These are phyloP conservation scores for Nesospiza acunhae DNA, from an alignment of 2,113 vertebrate genomes.

Conservation along the genomic window DNA sequence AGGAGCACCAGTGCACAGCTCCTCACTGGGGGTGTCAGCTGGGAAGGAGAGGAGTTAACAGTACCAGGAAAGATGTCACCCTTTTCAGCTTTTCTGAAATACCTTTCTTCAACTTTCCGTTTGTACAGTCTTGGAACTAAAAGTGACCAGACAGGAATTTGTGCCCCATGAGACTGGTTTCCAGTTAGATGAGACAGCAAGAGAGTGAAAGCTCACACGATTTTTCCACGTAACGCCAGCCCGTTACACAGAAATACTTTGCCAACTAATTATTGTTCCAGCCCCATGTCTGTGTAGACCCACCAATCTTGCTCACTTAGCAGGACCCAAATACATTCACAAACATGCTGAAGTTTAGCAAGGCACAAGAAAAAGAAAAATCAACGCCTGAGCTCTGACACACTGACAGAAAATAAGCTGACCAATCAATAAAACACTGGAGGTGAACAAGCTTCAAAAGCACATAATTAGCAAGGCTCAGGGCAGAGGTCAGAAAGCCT, in stretches of 20 bases:
- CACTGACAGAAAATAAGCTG: not conserved
- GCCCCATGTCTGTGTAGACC: not conserved
- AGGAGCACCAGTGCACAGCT: not conserved
- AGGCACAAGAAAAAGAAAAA: not conserved
- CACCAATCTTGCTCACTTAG: not conserved
- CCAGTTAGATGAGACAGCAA: constrained; percentile 32
- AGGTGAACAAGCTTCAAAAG: not conserved
- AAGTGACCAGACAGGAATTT: constrained; percentile 51
- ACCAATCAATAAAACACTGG: not conserved
- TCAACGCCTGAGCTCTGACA: not conserved
- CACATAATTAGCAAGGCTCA: not conserved
- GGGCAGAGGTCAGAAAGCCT: constrained; percentile 1
- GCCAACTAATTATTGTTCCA: not conserved
- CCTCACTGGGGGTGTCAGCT: not conserved
- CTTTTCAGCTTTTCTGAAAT: not conserved
- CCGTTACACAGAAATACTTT: not conserved
- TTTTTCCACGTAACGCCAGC: not conserved
- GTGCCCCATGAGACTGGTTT: constrained; percentile 7
- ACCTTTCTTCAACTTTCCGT: not conserved
- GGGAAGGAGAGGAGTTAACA: not conserved
- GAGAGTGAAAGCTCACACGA: not conserved
- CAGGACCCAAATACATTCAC: not conserved
- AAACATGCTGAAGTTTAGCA: not conserved
- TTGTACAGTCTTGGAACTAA: constrained; percentile 28
- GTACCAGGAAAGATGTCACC: not conserved